phyloP scores from a whole-genome alignment of 2,888 invertebrate genomes.

The Nymphalis urticae region DNA sequence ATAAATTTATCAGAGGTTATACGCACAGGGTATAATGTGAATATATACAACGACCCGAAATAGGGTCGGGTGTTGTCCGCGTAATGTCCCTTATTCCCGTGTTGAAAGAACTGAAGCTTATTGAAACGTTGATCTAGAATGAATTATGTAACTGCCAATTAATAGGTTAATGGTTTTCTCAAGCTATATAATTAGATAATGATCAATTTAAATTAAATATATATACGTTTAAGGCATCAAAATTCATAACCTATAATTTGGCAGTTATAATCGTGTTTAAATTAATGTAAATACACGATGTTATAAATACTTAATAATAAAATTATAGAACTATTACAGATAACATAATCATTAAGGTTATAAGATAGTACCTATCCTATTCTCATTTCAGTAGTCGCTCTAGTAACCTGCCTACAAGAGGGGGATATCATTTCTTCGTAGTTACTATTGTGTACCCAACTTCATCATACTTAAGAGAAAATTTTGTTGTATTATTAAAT shows the following conservation, averaged over 20 bases:
- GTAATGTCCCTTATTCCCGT: constrained; percentile 76
- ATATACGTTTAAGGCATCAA: constrained; percentile 27
- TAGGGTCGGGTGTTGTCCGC: constrained; percentile 58
- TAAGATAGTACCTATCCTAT: constrained; percentile 66
- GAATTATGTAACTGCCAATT: constrained; percentile 71
- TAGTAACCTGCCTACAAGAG: constrained; percentile 60
- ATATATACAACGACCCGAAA: constrained; percentile 56
- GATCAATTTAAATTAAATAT: constrained; percentile 25
- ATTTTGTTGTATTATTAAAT: constrained; percentile 64
- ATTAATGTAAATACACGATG: constrained; percentile 70
- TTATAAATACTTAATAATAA: constrained; percentile 75
- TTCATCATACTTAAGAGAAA: constrained; percentile 48
- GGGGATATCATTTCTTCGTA: constrained; percentile 55
- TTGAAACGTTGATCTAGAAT: constrained; percentile 64
- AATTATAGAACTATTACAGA: constrained; percentile 75
- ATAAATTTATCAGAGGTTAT: constrained; percentile 71
- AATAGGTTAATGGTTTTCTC: constrained; percentile 45
- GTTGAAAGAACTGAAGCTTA: constrained; percentile 74
- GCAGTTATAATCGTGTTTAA: constrained; percentile 67
- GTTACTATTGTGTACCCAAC: constrained; percentile 56
- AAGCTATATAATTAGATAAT: constrained; percentile 30
- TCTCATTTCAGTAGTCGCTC: constrained; percentile 75
- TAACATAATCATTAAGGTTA: constrained; percentile 57
- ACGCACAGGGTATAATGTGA: constrained; percentile 79
- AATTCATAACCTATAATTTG: constrained; percentile 55